Percentiles rank a stretch among this genome's conserved stretches.
phyloP scores from a whole-genome alignment of 2,888 invertebrate genomes.

The Macrophya alboannulata region DNA sequence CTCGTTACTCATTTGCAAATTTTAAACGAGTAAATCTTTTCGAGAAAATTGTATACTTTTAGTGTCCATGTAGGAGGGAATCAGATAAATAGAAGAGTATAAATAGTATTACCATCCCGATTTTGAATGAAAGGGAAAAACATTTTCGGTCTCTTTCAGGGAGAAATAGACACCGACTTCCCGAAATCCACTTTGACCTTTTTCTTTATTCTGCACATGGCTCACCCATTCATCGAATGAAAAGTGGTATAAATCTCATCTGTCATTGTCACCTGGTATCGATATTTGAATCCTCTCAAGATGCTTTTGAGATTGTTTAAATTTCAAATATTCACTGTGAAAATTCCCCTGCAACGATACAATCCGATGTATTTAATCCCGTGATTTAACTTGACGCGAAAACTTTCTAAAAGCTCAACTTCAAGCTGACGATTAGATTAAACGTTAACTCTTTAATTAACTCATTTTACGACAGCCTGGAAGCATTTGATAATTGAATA shows the following conservation, averaged over 20 bases:
- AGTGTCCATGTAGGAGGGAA: neutral
- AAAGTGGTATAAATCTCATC: slow-evolving; percentile 37
- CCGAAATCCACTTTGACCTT: slow-evolving; percentile 41
- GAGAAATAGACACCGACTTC: slow-evolving; percentile 10
- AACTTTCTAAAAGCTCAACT: neutral
- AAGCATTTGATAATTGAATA: neutral
- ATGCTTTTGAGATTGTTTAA: slow-evolving; percentile 4
- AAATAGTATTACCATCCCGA: neutral
- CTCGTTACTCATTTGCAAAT: slow-evolving; percentile 1
- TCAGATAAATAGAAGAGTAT: neutral
- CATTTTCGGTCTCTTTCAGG: neutral
- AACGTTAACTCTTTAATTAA: neutral
- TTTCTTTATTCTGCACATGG: slow-evolving; percentile 35
- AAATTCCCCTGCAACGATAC: neutral
- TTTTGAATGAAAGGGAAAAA: neutral
- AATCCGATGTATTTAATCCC: neutral
- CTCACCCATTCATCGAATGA: slow-evolving; percentile 47
- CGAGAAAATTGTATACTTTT: neutral
- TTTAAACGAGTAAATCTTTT: slow-evolving; percentile 25
- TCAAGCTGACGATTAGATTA: neutral
- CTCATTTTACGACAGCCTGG: neutral
- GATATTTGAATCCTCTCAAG: neutral
- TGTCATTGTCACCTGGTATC: slow-evolving; percentile 49
- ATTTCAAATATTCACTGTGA: neutral
- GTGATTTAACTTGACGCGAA: neutral